These are phyloP conservation scores for Thelaira solivaga DNA, from an alignment of 2,888 invertebrate species.

Conservation along the genomic window DNA sequence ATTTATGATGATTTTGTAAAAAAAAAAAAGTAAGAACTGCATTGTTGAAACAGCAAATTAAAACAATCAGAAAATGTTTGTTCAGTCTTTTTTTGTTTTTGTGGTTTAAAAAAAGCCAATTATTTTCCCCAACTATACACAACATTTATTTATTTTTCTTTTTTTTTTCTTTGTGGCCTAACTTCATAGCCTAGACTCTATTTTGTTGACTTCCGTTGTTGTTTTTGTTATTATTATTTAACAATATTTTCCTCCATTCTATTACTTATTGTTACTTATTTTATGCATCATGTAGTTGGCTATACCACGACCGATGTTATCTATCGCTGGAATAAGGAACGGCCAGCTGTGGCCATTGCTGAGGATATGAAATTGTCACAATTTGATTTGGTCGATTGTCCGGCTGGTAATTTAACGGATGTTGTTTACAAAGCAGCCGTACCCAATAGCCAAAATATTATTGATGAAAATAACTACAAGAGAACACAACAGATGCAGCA, in stretches of 20 bases:
- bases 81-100: neutral
- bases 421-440: constrained; percentile 76
- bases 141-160: neutral
- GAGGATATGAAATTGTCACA: constrained; percentile 90
- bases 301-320: constrained; percentile 85
- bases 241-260: constrained; percentile 6
- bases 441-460: constrained; percentile 57
- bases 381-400: constrained; percentile 87
- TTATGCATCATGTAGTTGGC: constrained; percentile 80
- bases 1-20: too few relatives aligned
- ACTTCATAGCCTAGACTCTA: neutral
- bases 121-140: neutral
- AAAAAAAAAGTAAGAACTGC: constrained; percentile 3
- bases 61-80: neutral
- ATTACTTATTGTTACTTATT: neutral
- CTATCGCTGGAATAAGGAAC: constrained; percentile 84
- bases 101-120: neutral
- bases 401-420: constrained; percentile 83
- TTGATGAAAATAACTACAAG: constrained; percentile 41
- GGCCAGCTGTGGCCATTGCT: constrained; percentile 85
- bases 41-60: neutral
- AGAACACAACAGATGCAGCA: constrained; percentile 1
- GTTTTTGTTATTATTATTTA: constrained; percentile 18
- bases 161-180: neutral
- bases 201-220: neutral